Evolutionary conservation across 2,113 vertebrate genomes (phyloP).

Genomic region (Aptenodytes forsteri): DNA sequence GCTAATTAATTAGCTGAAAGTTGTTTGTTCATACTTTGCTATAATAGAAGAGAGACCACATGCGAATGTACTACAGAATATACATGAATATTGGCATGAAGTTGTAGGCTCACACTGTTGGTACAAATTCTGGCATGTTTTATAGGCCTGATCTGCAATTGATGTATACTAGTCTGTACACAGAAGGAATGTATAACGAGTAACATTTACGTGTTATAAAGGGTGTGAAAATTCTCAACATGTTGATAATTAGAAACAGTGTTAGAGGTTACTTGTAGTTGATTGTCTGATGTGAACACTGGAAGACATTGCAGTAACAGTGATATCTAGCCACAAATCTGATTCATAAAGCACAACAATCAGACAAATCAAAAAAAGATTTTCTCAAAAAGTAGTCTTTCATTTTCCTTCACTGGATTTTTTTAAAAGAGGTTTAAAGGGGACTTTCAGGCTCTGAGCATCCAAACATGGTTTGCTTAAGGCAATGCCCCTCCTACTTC

Average conservation of each 20-base stretch:
- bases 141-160: not conserved
- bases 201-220: not conserved
- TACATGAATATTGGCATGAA: not conserved
- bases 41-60: not conserved
- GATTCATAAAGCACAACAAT: not conserved
- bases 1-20: not conserved
- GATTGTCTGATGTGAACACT: not conserved
- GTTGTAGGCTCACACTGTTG: not conserved
- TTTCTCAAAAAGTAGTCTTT: not conserved
- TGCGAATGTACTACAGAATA: not conserved
- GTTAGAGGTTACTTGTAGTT: not conserved
- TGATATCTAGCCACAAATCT: not conserved
- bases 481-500: not conserved
- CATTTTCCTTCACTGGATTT: not conserved
- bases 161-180: not conserved
- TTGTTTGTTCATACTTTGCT: not conserved
- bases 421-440: not conserved
- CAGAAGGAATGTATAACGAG: not conserved
- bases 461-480: not conserved
- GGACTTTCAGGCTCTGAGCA: not conserved
- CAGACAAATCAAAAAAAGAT: not conserved
- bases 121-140: not conserved
- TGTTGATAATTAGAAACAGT: slow-evolving; percentile 1
- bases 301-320: not conserved
- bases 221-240: not conserved